phyloP scores from a whole-genome alignment of 2,797 vertebrate species.

The Sandelia bainsii region DNA sequence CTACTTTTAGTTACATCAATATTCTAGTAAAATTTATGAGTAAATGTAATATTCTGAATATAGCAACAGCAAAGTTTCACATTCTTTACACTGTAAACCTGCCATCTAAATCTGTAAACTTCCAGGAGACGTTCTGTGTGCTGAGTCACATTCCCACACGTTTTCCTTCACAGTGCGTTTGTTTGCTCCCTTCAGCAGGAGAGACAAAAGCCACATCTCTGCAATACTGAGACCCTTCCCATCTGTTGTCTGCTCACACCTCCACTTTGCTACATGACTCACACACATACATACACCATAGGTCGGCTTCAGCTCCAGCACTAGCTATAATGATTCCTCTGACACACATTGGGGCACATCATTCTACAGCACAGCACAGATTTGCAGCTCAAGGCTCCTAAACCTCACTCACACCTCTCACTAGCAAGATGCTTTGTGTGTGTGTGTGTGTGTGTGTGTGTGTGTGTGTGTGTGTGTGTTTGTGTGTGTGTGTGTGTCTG shows the following conservation, averaged over 20 bases:
- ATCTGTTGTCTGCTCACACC: slow-evolving; percentile 75
- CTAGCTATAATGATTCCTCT: slow-evolving; percentile 82
- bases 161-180: slow-evolving; percentile 56
- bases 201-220: slow-evolving; percentile 67
- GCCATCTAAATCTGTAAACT: slow-evolving; percentile 46
- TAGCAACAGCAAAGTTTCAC: slow-evolving; percentile 41
- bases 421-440: slow-evolving; percentile 48
- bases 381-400: slow-evolving; percentile 80
- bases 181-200: slow-evolving; percentile 52
- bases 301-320: slow-evolving; percentile 61
- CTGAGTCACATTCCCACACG: slow-evolving; percentile 68
- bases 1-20: slow-evolving; percentile 4
- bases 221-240: slow-evolving; percentile 58
- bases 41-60: slow-evolving; percentile 33
- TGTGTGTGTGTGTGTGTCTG: slow-evolving; percentile 47
- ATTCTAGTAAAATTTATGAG: slow-evolving; percentile 28
- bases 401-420: slow-evolving; percentile 73
- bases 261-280: slow-evolving; percentile 70
- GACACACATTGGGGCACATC: slow-evolving; percentile 83
- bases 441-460: slow-evolving; percentile 51
- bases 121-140: slow-evolving; percentile 41
- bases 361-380: slow-evolving; percentile 78
- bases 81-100: slow-evolving; percentile 32
- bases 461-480: slow-evolving; percentile 55
- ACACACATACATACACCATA: slow-evolving; percentile 38